Conservation (phyloP, 2,113 vertebrate species). For the Pedionomus torquatus region DNA sequence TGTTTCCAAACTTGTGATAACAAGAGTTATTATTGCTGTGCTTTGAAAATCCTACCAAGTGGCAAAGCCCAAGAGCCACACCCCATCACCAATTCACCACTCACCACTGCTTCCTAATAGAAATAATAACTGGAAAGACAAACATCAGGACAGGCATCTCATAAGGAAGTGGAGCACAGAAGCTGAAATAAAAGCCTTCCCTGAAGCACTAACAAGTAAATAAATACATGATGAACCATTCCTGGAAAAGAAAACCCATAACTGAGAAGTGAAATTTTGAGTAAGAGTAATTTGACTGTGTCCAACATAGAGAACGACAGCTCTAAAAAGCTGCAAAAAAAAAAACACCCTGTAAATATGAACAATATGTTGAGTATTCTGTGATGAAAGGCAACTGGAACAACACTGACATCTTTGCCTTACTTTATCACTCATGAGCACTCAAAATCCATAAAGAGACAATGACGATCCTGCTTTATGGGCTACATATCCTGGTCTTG, state of each 20-base stretch:
- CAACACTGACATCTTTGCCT: not conserved
- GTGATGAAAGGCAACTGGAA: not conserved
- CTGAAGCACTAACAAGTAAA: not conserved
- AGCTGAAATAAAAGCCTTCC: not conserved
- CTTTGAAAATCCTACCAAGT: slow-evolving; percentile 24
- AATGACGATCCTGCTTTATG: not conserved
- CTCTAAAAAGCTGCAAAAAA: not conserved
- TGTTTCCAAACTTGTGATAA: not conserved
- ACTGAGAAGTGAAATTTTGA: slow-evolving; percentile 2
- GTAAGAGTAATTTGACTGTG: not conserved
- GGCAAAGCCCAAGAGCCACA: not conserved
- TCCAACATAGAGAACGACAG: not conserved
- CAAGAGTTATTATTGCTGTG: not conserved
- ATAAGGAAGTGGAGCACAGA: not conserved
- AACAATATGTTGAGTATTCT: not conserved
- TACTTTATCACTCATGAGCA: not conserved
- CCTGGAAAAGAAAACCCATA: slow-evolving; percentile 11
- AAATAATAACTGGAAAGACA: slow-evolving; percentile 39
- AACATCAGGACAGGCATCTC: slow-evolving; percentile 7
- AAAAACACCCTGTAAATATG: not conserved
- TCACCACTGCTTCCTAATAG: not conserved
- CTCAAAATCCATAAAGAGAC: not conserved
- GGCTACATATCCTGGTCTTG: not conserved
- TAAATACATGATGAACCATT: not conserved
- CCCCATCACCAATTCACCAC: not conserved